These are phyloP conservation scores for Sakesphorus luctuosus DNA, from an alignment of 2,113 vertebrate species.

Conservation along the genomic window DNA sequence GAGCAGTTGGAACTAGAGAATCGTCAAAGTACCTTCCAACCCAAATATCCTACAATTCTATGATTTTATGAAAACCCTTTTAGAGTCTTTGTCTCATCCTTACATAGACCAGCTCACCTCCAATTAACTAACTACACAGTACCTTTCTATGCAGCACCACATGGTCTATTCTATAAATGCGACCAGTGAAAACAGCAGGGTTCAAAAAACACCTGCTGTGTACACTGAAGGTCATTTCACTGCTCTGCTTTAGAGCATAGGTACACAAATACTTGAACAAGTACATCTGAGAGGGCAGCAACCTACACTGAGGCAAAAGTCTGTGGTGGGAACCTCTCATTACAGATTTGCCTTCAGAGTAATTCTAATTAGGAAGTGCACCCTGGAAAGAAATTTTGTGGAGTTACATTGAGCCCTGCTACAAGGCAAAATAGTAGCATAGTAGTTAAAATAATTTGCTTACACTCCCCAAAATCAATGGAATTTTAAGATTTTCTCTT, in stretches of 20 bases:
- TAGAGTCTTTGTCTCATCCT: not conserved
- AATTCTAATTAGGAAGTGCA: not conserved
- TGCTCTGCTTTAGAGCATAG: not conserved
- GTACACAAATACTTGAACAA: not conserved
- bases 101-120: not conserved
- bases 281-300: not conserved
- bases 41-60: not conserved
- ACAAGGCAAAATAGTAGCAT: not conserved
- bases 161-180: not conserved
- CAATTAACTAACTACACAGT: too few species aligned
- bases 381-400: constrained; percentile 4
- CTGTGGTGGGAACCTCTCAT: not conserved
- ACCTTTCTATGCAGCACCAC: not conserved
- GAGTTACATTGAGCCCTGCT: not conserved
- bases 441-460: constrained; percentile 53
- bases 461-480: constrained; percentile 39
- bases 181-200: not conserved
- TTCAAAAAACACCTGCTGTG: not conserved
- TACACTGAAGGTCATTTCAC: not conserved
- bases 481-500: constrained; percentile 15
- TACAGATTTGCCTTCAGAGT: not conserved
- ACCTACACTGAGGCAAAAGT: not conserved
- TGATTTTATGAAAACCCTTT: not conserved
- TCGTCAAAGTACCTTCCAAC: not conserved
- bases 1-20: not conserved